phyloP scores from a whole-genome alignment of 2,113 vertebrate species.

The Nestor notabilis region DNA sequence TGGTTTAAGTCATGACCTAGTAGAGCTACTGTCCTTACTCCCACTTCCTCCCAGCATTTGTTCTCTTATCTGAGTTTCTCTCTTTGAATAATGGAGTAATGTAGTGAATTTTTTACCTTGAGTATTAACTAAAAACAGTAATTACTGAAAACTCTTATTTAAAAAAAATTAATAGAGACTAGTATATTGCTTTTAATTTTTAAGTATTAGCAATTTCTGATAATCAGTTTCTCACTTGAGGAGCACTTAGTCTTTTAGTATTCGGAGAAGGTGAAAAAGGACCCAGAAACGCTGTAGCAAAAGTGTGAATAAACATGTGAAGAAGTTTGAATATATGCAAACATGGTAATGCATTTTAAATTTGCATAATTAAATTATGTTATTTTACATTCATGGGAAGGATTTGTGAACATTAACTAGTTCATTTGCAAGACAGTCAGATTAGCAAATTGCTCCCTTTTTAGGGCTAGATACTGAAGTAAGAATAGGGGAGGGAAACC shows the following conservation, averaged over 20 bases:
- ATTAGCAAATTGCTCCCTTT: not conserved
- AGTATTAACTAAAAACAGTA: not conserved
- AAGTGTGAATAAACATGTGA: not conserved
- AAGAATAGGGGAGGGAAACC: not conserved
- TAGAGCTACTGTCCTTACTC: not conserved
- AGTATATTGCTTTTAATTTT: not conserved
- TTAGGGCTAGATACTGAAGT: not conserved
- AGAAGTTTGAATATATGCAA: not conserved
- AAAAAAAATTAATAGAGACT: not conserved
- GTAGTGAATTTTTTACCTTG: not conserved
- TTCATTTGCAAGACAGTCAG: not conserved
- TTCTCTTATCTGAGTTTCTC: not conserved
- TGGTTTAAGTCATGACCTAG: fast-evolving
- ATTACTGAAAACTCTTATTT: not conserved
- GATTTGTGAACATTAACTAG: not conserved
- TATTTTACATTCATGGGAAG: not conserved
- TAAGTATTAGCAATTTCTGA: not conserved
- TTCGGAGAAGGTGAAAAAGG: not conserved
- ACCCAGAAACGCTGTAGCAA: not conserved
- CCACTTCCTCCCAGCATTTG: not conserved
- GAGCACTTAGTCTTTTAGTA: not conserved
- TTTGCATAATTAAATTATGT: not conserved
- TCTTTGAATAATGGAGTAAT: not conserved
- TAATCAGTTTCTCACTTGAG: not conserved
- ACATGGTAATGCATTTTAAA: not conserved